Evolutionary conservation across 2,797 vertebrate species (phyloP), one percentile per base, ranked within the genome.

Genomic region (Chromobotia macracanthus): DNA sequence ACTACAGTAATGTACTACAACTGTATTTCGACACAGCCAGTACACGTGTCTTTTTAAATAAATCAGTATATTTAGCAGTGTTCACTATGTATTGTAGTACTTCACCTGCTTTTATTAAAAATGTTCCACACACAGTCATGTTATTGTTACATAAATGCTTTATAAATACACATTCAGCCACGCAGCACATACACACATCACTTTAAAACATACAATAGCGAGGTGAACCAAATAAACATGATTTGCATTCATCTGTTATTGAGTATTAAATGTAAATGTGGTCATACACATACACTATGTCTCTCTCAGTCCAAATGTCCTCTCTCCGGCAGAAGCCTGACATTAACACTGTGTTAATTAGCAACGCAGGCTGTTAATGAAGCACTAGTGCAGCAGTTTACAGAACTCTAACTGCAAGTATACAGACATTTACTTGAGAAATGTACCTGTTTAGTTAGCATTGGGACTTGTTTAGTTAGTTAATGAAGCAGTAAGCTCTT

Each of bases 281-380:
- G 1, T 10, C 50, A 25, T 55, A 51, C 56, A 78, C 75, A 70
- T n/a, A 35, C 18, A 51, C 11, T 50, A 0, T 23, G 2, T 4
- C 50, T 56, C 31, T 58, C 19, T 66, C 65, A 44, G 50, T 35
- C 60, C 28, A 63, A 35, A 63, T 63, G 63, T 58, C 66, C 12
- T 64, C 16, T 64, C 19, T 51, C 7, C 23, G 44, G 31, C 31
- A 72, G 58, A 65, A 79, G 60, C 48, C 25, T 79, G 68, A 65
- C 72, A 55, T 72, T 79, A 61, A 55, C 56, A 25, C 68, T 63
- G 65, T 61, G 56, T 60, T 61, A 35, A 71, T 78, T 78, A 71
- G 56, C 76, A 38, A 5, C 38, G 16, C 53, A 23, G 10, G 55
- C 12, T 58, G 10, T 23, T 58, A 5, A 50, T 50, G 15, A 50